Base-by-base conservation (phyloP, 1,140 invertebrate genomes). In the Eueides isabella region DNA sequence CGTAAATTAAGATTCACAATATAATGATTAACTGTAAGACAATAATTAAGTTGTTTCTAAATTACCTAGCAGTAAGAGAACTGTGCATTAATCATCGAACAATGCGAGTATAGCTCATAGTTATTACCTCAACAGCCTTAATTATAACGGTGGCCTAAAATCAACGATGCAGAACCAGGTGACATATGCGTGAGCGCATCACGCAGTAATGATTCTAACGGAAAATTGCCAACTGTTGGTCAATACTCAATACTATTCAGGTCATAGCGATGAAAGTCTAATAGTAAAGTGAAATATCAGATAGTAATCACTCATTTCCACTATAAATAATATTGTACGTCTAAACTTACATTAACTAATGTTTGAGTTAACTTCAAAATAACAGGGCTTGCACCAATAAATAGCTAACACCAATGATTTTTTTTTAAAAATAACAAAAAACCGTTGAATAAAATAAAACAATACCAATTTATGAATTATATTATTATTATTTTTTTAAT, bases 181-280 rank as follows among this genome's bases (percentile, higher is more conserved):
- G 83, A 85, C 86, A 86, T 84, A 77, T 84, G 81, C 78, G 78
- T 78, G 78, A 75, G 72, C 63, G 69, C 76, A 80, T 80, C 77
- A 80, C 71, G 71, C 64, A 67, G 67, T 81, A 80, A 83, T 83
- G 76, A 73, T 65, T 67, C 73, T 84, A 87, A 87, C 83, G 82
- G 81, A 80, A 84, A 84, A 82, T 80, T 79, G 71, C 72, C 75
- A 44, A 75, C 76, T 72, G 78, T 80, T 66, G 70, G 77, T 68
- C 74, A 68, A 67, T 71, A 65, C 77, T 48, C 29, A 31, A 30
- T 16, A 19, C 14, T 63, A 81, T 75, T 75, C 78, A 77, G 80
- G 78, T 74, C 76, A 30, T 63, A 3, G 29, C 61, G 29, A 26
- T 55, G 48, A 14, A 55, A 55, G 23, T 55, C 11, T 26, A 55